A percentile compares a stretch with the other conserved stretches of the same genome.
These are phyloP conservation scores for Carlito syrichta DNA, from an alignment of 2,113 vertebrate genomes.

Conservation along the genomic window DNA sequence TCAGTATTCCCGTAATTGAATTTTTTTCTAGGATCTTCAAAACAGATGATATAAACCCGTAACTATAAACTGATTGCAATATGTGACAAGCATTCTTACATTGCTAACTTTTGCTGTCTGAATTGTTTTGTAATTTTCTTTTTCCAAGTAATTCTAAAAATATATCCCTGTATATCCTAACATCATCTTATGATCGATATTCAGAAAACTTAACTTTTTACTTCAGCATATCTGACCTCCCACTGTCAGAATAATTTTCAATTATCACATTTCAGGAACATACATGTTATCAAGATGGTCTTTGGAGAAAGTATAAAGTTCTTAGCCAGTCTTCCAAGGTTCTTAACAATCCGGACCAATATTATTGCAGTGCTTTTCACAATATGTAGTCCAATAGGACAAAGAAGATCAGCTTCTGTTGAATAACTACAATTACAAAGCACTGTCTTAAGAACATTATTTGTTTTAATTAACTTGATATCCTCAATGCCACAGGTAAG, in stretches of 20 bases:
- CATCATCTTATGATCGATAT: not conserved
- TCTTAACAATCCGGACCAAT: not conserved
- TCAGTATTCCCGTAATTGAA: not conserved
- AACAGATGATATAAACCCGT: not conserved
- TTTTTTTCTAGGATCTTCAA: not conserved
- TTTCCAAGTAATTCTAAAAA: not conserved
- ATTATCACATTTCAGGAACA: not conserved
- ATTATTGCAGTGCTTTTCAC: not conserved
- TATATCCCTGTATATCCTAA: not conserved
- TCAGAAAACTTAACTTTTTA: not conserved
- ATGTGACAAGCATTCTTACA: not conserved
- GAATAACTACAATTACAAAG: not conserved
- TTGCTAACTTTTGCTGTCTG: not conserved
- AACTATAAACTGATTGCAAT: not conserved
- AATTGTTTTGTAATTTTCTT: not conserved
- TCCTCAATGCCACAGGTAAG: not conserved
- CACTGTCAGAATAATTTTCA: not conserved
- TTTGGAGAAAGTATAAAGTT: not conserved
- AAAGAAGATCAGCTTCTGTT: not conserved
- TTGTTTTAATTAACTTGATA: not conserved
- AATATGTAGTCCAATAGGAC: not conserved
- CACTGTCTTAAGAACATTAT: not conserved
- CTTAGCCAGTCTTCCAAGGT: not conserved
- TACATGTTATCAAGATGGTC: not conserved
- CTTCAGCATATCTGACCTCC: not conserved